Evolutionary conservation across 2,113 vertebrate species (phyloP).

Genomic region (Chloropsis cyanopogon): DNA sequence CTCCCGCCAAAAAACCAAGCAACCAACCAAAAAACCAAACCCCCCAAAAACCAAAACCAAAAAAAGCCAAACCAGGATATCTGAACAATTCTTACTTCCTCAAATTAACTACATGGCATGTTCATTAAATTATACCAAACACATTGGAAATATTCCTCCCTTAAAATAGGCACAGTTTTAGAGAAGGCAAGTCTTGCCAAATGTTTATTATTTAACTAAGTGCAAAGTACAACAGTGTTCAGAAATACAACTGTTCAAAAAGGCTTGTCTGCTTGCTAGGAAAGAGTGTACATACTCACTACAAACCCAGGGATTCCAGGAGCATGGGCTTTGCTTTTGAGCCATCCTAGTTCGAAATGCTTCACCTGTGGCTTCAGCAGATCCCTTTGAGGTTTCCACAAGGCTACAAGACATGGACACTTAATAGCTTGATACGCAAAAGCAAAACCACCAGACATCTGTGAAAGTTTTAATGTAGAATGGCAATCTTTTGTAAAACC

Average conservation of each 20-base stretch:
- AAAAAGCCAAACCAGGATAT: rapidly evolving
- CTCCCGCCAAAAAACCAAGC: neutral
- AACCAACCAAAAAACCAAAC: neutral
- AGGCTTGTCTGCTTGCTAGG: neutral
- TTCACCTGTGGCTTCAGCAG: neutral
- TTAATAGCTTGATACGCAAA: neutral
- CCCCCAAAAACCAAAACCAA: neutral
- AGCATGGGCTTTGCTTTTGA: neutral
- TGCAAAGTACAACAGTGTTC: neutral
- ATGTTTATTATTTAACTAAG: neutral
- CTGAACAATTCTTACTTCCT: neutral
- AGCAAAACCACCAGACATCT: neutral
- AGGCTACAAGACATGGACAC: neutral
- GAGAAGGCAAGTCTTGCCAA: neutral
- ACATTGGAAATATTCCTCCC: neutral
- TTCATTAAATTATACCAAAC: neutral
- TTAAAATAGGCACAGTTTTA: neutral
- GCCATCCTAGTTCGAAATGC: neutral
- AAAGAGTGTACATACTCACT: neutral
- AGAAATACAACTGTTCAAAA: neutral
- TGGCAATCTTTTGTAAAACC: neutral
- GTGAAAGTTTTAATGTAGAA: neutral
- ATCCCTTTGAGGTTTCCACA: neutral
- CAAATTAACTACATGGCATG: neutral
- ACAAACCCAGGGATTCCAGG: neutral